Base-by-base conservation (phyloP, 37 sponge, comb jelly and placozoan genomes). In the Aplysina aerophoba region DNA sequence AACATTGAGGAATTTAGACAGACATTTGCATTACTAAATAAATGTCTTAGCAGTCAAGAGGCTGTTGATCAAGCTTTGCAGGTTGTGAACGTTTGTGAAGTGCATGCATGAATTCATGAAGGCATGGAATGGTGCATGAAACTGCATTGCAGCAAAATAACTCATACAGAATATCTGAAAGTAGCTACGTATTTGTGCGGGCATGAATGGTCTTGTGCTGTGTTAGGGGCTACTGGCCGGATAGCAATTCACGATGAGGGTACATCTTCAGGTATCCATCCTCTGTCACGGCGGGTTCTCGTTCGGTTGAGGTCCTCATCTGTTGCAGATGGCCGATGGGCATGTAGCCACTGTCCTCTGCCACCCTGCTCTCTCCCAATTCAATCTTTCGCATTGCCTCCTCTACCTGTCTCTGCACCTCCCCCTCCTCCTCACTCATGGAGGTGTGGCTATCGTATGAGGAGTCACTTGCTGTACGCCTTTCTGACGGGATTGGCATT, bases 261-360 rank as follows among this genome's bases (percentile, higher is more conserved):
- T 69, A 27, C 71, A 69, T 69, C 34, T 34, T 31, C 17, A 69
- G 34, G 71, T 69, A 69, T 4, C 71, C 71, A 69, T 69, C 71
- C 19, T 69, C 31, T 69, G 19, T 35, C 30, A 17, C 35, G 28
- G 28, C 0, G 28, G 33, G 33, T 27, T 17, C 54, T 41, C 13
- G 25, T 44, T 75, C n/a, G n/a, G n/a, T n/a, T n/a, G n/a, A n/a
- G n/a, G n/a, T 75, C 78, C 41, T 50, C 50, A 44, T 44, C 50
- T 44, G 50, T 44, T 44, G 50, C 78, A 31, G 21, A 15, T 31
- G 78, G n/a, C 12, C 24, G 11, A 75, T 25, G 11, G 78, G 78
- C n/a, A 75, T 15, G 54, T 75, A 75, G 17, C 78, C 78, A 41
- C 33, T 54, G 37, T 75, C 78, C 40, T 75, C 78, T 1, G 78